Evolutionary conservation across 2,888 invertebrate genomes (phyloP), one percentile per base, ranked within the genome.

Genomic region (Stenchaetothrips biformis): DNA sequence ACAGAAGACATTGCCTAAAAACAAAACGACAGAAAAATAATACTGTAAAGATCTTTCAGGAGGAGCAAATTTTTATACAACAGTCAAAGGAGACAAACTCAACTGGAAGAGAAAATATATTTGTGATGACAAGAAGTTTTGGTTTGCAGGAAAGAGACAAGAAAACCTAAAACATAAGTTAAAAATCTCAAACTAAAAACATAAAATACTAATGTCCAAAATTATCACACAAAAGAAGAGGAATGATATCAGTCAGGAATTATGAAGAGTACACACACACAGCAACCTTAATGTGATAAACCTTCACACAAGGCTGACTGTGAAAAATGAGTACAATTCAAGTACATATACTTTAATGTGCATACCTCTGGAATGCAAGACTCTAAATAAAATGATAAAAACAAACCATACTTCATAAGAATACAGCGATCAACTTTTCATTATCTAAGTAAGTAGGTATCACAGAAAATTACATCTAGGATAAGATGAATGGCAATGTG

Each of bases 181-280:
- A 37, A 37, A 37, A 37, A 37, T 37, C 37, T 37, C 37, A 37
- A 2, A 37, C 53, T 53, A 9, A 11, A 11, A 74, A 74, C 67
- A 25, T 21, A 74, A 74, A 74, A 25, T 21, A 74, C 67, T 74
- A 74, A 9, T 74, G 21, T 74, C 25, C 67, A 25, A 25, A 74
- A 74, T 25, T 74, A 74, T 74, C 67, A 74, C 67, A 74, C 67
- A 74, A 74, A 74, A 74, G 6, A 74, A 74, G 11, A 11, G 25
- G 67, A 74, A 74, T 74, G 67, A 74, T 74, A 74, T 74, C 67
- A 74, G 67, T 74, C 67, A 74, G 25, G 67, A 74, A 74, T 74
- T 74, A 25, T 74, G 67, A 74, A 74, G 67, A 74, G 37, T 37
- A 37, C 37, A 37, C 37, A 37, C 37, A 37, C 21, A 37, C 37